Conservation (phyloP, 2,888 invertebrate genomes). For the Limulus polyphemus region DNA sequence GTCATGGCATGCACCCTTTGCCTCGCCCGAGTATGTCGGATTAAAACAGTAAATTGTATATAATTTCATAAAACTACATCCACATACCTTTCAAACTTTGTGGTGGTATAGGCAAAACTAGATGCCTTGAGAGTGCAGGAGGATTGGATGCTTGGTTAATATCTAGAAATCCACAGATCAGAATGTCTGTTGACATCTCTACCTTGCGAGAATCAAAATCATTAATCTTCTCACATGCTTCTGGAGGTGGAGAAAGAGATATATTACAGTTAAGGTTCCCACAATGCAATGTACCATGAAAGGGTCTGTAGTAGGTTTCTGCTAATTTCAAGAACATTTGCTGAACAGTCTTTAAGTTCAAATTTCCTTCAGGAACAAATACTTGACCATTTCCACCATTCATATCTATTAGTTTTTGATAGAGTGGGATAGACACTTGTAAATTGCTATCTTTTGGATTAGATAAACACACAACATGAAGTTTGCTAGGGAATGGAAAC, state of each 20-base stretch:
- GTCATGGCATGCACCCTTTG: not conserved
- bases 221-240: constrained; percentile 32
- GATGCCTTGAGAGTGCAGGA: constrained; percentile 75
- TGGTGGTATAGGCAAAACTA: constrained; percentile 55
- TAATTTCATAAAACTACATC: not conserved
- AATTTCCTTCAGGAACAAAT: constrained; percentile 31
- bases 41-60: no score
- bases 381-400: constrained; percentile 53
- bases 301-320: constrained; percentile 58
- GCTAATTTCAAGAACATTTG: constrained; percentile 53
- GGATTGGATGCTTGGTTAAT: constrained; percentile 81
- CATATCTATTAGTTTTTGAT: constrained; percentile 65
- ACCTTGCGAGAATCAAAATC: constrained; percentile 50
- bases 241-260: constrained; percentile 59
- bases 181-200: constrained; percentile 57
- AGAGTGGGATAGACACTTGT: constrained; percentile 51
- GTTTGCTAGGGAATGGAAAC: constrained; percentile 64
- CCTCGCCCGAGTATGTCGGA: no score
- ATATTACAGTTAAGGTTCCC: constrained; percentile 60
- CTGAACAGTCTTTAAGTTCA: constrained; percentile 37
- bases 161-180: constrained; percentile 77
- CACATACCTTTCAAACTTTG: constrained; percentile 27
- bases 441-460: constrained; percentile 35
- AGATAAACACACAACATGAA: constrained; percentile 45
- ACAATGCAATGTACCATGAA: constrained; percentile 57